Base-by-base conservation (phyloP, 2,888 invertebrate species). In the Lasioglossum vierecki region DNA sequence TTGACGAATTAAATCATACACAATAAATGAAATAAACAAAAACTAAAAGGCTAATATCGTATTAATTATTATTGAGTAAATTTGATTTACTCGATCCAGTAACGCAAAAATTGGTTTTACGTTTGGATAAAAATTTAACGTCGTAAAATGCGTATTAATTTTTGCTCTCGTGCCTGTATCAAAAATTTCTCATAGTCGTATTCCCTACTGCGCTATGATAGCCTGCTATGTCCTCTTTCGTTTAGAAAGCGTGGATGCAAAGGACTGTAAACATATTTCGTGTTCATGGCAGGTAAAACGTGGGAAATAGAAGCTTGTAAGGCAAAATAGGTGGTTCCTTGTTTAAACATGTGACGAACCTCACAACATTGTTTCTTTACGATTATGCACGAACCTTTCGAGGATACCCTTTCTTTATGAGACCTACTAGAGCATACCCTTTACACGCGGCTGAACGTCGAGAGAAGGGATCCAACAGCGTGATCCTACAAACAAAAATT, bases 301-400 rank as follows among this genome's bases (percentile, higher is more conserved):
- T 68, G 60, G 41, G 30, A 77, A 57, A 75, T 15, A 35, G 71
- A 75, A 57, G 30, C 30, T 57, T 44, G 53, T 57, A 72, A 66
- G 46, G 57, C 60, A 49, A 76, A 79, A 49, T 84, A 41, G 72
- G 49, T 71, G 63, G 63, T 15, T 72, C 49, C 49, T 75, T 44
- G 75, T 63, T 71, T 41, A 26, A n/a, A 9, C 74, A 60, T n/a
- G 76, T 76, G 41, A 60, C 63, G 74, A 80, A 49, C 26, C 70
- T 71, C 63, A 44, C 79, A 76, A 80, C 85, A 85, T 80, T 77
- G 74, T 80, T 85, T 85, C 76, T 85, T 85, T 84, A 85, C 80
- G 85, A 80, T 85, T 85, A 85, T 85, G 85, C 76, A 63, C 22
- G 35, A 22, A 49, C 57, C 41, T 63, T 57, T 49, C n/a, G 11